Conservation (phyloP, 2,113 vertebrate genomes). For the Crotalus tigris region DNA sequence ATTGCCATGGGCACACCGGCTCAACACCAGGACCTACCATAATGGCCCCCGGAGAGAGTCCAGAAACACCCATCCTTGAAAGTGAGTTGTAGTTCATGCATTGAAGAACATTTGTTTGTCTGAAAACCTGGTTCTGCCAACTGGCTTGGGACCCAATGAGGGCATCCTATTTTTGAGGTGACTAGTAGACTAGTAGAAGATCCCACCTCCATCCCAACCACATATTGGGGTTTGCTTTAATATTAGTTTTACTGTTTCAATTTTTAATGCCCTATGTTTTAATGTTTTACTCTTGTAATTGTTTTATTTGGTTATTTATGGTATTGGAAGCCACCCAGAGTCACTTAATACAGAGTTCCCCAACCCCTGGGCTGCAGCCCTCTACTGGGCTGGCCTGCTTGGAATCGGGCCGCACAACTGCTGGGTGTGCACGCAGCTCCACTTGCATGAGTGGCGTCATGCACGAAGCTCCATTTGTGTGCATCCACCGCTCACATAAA, state of each 20-base stretch:
- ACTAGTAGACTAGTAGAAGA: not conserved
- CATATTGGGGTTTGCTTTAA: not conserved
- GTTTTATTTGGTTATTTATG: not conserved
- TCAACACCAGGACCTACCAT: not conserved
- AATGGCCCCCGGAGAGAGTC: not conserved
- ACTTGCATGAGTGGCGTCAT: no score
- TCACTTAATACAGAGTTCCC: no score
- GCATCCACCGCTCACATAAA: no score
- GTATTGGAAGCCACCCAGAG: not conserved
- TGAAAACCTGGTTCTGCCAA: not conserved
- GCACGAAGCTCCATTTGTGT: no score
- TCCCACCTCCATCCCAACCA: not conserved
- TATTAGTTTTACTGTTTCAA: not conserved
- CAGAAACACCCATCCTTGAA: not conserved
- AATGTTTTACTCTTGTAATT: no score
- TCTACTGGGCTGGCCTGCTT: no score
- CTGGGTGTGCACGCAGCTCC: no score
- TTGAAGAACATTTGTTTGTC: not conserved
- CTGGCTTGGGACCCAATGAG: not conserved
- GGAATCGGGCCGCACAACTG: no score
- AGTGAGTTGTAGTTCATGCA: not conserved
- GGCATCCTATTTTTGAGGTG: not conserved
- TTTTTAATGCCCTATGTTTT: not conserved
- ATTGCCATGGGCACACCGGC: not conserved
- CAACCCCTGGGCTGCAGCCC: no score